A percentile compares a stretch with the other conserved stretches of the same genome.
These are phyloP conservation scores for Helostoma temminkii DNA, from an alignment of 2,797 vertebrate genomes.

Conservation along the genomic window DNA sequence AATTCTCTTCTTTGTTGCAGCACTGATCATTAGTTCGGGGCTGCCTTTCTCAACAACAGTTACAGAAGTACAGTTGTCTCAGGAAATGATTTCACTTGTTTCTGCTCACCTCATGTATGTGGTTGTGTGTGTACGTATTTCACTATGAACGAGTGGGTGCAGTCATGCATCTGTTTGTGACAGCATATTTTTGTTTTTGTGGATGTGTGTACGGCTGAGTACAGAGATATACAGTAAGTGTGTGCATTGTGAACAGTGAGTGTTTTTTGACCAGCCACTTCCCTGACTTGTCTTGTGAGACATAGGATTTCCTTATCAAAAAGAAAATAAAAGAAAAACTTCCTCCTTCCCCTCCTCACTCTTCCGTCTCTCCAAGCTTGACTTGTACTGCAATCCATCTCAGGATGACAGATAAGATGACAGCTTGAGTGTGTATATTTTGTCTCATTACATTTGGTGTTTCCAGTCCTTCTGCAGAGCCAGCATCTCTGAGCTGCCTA, in stretches of 20 bases:
- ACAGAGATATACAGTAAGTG: background rate
- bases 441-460: constrained; percentile 52
- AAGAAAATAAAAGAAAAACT: background rate
- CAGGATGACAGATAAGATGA: constrained; percentile 42
- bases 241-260: constrained; percentile 43
- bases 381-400: constrained; percentile 65
- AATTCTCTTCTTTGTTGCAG: constrained; percentile 53
- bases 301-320: constrained; percentile 69
- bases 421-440: constrained; percentile 66
- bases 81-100: constrained; percentile 43
- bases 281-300: constrained; percentile 55
- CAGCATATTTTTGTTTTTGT: constrained; percentile 4
- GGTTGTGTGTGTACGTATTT: background rate
- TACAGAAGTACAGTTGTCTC: constrained; percentile 47
- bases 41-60: constrained; percentile 49
- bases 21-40: constrained; percentile 16
- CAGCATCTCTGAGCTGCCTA: constrained; percentile 60
- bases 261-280: constrained; percentile 49
- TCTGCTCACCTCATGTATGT: constrained; percentile 10
- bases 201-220: background rate
- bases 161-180: constrained; percentile 8
- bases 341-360: constrained; percentile 1
- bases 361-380: constrained; percentile 18
- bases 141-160: background rate
- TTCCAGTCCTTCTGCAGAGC: constrained; percentile 61